A percentile compares a stretch with the other conserved stretches of the same genome.
Conservation (phyloP, 2,888 invertebrate genomes). For the Deroplatys truncata region DNA sequence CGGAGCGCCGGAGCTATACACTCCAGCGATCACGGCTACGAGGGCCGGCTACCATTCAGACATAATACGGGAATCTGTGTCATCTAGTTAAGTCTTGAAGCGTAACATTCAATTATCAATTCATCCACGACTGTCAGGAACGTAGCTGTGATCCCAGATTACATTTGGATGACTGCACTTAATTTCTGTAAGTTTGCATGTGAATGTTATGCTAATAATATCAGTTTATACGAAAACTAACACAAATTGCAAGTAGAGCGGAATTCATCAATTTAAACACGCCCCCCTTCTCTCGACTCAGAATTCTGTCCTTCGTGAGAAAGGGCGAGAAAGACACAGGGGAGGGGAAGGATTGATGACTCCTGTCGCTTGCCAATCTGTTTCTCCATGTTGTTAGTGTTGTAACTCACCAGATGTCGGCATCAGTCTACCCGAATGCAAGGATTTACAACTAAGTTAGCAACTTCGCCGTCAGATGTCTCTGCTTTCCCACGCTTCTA, state of each 20-base stretch:
- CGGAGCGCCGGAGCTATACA: no score
- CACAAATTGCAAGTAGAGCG: not conserved
- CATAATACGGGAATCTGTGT: no score
- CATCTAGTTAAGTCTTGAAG: no score
- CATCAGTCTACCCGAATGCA: not conserved
- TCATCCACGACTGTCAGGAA: no score
- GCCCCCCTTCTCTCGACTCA: not conserved
- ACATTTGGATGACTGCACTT: not conserved
- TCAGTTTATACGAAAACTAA: not conserved
- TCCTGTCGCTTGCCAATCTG: not conserved
- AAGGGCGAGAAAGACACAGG: not conserved
- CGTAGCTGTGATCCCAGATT: not conserved
- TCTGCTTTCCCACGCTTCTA: not conserved
- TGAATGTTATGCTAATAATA: not conserved
- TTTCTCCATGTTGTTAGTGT: not conserved
- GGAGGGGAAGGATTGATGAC: not conserved
- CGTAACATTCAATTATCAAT: no score
- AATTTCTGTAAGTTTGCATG: not conserved
- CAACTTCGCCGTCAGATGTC: not conserved
- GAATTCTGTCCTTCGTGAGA: not conserved
- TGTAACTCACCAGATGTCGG: constrained; percentile 9
- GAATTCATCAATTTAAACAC: not conserved
- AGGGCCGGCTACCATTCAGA: no score
- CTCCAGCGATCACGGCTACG: no score
- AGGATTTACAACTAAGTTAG: not conserved